A percentile compares a stretch with the other conserved stretches of the same genome.
These are phyloP conservation scores for Oreonectes daqikongensis DNA, from an alignment of 2,797 vertebrate genomes.

Conservation along the genomic window DNA sequence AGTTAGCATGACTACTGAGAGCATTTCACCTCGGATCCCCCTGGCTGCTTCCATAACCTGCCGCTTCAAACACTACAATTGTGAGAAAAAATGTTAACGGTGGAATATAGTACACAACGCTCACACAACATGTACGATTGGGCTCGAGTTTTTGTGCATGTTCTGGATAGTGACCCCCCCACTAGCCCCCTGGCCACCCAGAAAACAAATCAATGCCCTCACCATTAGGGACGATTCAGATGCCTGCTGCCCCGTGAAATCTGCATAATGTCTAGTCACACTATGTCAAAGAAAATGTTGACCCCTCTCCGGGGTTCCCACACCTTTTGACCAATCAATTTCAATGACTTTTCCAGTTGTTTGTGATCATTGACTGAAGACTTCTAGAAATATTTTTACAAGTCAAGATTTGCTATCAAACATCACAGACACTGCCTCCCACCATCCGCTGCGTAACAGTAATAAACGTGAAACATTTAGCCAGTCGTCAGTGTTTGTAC, in stretches of 20 bases:
- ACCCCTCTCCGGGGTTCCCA: conserved; percentile 70
- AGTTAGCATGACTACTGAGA: conserved; percentile 53
- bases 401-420: conserved; percentile 30
- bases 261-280: conserved; percentile 83
- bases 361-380: neutral
- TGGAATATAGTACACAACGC: conserved; percentile 34
- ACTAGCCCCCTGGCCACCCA: conserved; percentile 44
- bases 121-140: too few species aligned
- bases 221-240: conserved; percentile 46
- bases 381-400: neutral
- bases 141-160: conserved; percentile 45
- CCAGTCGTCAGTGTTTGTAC: conserved; percentile 79
- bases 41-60: neutral
- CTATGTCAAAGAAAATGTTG: conserved; percentile 81
- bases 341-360: neutral
- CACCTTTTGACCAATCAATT: conserved; percentile 10
- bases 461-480: conserved; percentile 74
- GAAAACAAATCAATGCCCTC: conserved; percentile 19
- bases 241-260: conserved; percentile 59
- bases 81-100: neutral
- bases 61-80: neutral
- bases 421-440: too few species aligned
- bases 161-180: conserved; percentile 34
- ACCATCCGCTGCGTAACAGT: too few species aligned
- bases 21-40: conserved; percentile 21